Base-by-base conservation (phyloP, 2,113 vertebrate genomes). In the Paratilapia polleni region DNA sequence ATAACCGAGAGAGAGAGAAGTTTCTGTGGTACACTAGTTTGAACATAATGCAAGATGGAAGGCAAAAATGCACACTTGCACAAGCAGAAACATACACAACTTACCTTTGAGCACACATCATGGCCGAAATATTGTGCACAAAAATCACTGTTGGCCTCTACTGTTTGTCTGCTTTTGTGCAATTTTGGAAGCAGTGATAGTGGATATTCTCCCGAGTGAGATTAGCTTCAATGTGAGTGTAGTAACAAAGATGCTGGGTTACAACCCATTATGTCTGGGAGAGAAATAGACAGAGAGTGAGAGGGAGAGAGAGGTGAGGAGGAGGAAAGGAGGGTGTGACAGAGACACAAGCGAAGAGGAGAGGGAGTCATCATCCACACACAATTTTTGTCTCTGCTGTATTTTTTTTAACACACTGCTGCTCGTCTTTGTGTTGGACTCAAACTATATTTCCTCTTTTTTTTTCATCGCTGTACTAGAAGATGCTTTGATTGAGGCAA, bases 181-280 rank as follows among this genome's bases (percentile, higher is more conserved):
- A 61, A 68, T 49, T 8, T 22, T 26, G 15, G 56, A 82, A 49
- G 13, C 83, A 63, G 56, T 86, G 36, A 88, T n/a, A 54, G 38
- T 7, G 3, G 31, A 38, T 82, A 59, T 64, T 86, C 85, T 92
- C 87, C 77, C 66, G 87, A 82, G 92, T 89, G 49, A 86, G 59
- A 89, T 91, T 80, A 87, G 66, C 68, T 62, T 81, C 81, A 74
- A 70, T 78, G 57, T 78, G 83, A 88, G 85, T 49, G 86, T 79
- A 76, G 79, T 91, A 89, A 84, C 60, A 77, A 84, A 84, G 89
- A 85, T 89, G 81, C 66, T 88, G 78, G 62, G 56, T 87, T 83
- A 90, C 78, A 93, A 79, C 78, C 90, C 91, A 92, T 94, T 92
- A 93, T 83, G 87, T 83, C 89, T 28, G 64, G 63, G 43, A 73